Conservation (phyloP, 2,113 vertebrate genomes). For the Tupaia chinensis region DNA sequence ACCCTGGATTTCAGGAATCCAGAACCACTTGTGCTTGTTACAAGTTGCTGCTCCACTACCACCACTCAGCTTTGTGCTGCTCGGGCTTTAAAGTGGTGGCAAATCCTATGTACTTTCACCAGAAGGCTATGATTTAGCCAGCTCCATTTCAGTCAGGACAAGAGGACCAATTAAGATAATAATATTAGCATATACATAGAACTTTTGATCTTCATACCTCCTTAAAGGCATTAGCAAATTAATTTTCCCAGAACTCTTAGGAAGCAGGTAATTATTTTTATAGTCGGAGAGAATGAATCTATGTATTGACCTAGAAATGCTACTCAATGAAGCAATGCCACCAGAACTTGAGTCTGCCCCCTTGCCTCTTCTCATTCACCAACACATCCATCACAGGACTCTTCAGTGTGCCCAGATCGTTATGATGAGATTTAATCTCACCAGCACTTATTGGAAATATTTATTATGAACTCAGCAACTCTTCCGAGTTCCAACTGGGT, state of each 20-base stretch:
- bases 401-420: not conserved
- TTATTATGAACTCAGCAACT: not conserved
- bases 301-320: not conserved
- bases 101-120: not conserved
- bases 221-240: slow-evolving; percentile 68
- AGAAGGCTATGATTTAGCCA: not conserved
- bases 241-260: slow-evolving; percentile 64
- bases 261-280: slow-evolving; percentile 64
- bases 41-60: not conserved
- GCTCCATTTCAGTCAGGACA: not conserved
- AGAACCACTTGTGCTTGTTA: not conserved
- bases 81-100: not conserved
- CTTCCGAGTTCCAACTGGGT: not conserved
- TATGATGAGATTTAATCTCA: not conserved
- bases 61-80: not conserved
- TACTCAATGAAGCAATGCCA: not conserved
- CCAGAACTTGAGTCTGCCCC: not conserved
- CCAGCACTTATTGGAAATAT: not conserved
- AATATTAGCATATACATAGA: slow-evolving; percentile 47
- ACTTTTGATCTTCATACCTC: slow-evolving; percentile 42
- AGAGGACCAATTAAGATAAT: slow-evolving; percentile 31
- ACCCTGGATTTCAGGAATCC: not conserved
- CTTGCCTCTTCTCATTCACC: not conserved
- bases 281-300: not conserved
- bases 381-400: not conserved